Evolutionary conservation across 2,888 invertebrate genomes (phyloP).

Genomic region (Acleris sparsana): DNA sequence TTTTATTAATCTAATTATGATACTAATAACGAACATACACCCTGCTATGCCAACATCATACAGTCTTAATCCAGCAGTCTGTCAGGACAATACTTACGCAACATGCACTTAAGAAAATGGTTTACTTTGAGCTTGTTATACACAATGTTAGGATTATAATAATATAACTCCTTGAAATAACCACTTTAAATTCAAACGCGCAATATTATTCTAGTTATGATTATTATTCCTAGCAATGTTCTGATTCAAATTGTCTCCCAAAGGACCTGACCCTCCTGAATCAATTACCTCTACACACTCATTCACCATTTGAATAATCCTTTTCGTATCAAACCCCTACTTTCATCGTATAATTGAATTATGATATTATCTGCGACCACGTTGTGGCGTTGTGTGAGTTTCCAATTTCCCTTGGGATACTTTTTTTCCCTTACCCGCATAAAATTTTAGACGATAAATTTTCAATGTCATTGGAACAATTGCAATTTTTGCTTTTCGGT

Average conservation of each 20-base stretch:
- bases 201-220: neutral
- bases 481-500: too few species aligned
- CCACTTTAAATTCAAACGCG: neutral
- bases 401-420: constrained; percentile 23
- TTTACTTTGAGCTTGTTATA: too few species aligned
- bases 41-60: too few species aligned
- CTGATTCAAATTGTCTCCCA: constrained; percentile 9
- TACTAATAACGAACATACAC: too few species aligned
- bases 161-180: too few species aligned
- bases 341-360: constrained; percentile 33
- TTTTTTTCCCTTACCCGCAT: neutral
- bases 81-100: too few species aligned
- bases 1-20: too few species aligned
- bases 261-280: constrained; percentile 25
- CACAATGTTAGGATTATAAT: too few species aligned
- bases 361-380: constrained; percentile 30
- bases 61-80: too few species aligned
- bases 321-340: constrained; percentile 32
- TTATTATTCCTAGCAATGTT: constrained; percentile 11
- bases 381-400: constrained; percentile 14
- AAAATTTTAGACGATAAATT: neutral
- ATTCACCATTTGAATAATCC: constrained; percentile 37
- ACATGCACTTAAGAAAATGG: too few species aligned
- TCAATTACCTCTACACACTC: constrained; percentile 35
- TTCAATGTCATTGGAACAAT: too few species aligned